phyloP scores from a whole-genome alignment of 1,140 invertebrate genomes.

The Drosophila willistoni region DNA sequence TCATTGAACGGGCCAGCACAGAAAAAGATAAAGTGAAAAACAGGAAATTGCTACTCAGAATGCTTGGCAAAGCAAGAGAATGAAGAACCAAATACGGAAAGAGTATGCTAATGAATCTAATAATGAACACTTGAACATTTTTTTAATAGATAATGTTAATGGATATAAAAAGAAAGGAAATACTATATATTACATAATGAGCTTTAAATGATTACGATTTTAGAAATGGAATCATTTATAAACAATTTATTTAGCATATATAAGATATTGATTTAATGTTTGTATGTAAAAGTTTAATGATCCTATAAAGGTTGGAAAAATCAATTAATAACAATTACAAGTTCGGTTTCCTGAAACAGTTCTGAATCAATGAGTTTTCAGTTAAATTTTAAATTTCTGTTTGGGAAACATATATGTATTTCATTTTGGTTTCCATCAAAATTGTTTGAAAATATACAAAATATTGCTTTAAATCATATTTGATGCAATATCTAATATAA shows the following conservation, averaged over 20 bases:
- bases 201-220: background rate
- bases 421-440: too few species aligned
- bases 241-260: too few species aligned
- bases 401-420: too few species aligned
- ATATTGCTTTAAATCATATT: background rate
- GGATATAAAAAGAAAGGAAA: background rate
- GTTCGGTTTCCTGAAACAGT: too few species aligned
- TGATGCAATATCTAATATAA: background rate
- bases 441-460: too few species aligned
- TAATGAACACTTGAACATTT: background rate
- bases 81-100: constrained; percentile 13
- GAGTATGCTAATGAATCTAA: constrained; percentile 8
- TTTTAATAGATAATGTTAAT: constrained; percentile 16
- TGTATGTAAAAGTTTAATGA: too few species aligned
- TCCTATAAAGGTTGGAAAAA: too few species aligned
- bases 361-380: too few species aligned
- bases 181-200: constrained; percentile 24
- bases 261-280: too few species aligned
- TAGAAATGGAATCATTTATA: too few species aligned
- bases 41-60: constrained; percentile 60
- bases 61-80: constrained; percentile 15
- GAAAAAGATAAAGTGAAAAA: constrained; percentile 21
- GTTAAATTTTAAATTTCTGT: too few species aligned
- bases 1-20: constrained; percentile 68
- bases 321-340: too few species aligned